phyloP scores from a whole-genome alignment of 2,797 vertebrate species.

The Gymnoscopelus microlampas region DNA sequence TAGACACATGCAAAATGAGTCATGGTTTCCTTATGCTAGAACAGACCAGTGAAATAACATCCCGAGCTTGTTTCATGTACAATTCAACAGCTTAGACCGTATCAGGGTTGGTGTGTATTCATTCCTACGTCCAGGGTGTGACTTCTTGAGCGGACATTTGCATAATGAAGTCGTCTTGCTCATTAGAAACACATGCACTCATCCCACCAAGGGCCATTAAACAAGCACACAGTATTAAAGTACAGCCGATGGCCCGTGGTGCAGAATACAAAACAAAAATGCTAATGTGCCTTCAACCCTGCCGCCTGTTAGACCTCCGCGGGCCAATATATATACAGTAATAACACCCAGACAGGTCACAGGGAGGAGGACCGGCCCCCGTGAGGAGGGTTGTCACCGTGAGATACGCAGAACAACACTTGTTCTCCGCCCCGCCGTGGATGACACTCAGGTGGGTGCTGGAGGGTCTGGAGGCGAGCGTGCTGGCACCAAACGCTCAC shows the following conservation, averaged over 20 bases:
- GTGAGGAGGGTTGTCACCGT: slow-evolving; percentile 49
- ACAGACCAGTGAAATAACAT: too few relatives aligned
- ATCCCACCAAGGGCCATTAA: slow-evolving; percentile 80
- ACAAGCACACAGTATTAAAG: slow-evolving; percentile 78
- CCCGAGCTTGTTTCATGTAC: too few relatives aligned
- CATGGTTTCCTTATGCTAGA: too few relatives aligned
- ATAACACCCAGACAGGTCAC: slow-evolving; percentile 68
- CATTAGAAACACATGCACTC: slow-evolving; percentile 74
- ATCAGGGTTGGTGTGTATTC: slow-evolving; percentile 17
- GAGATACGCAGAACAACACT: slow-evolving; percentile 67
- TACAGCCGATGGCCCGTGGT: slow-evolving; percentile 50
- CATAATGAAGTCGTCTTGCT: slow-evolving; percentile 83
- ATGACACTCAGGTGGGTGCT: slow-evolving; percentile 62
- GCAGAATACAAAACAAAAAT: slow-evolving; percentile 76
- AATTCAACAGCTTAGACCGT: too few relatives aligned
- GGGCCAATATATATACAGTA: slow-evolving; percentile 40
- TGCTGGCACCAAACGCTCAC: too few relatives aligned
- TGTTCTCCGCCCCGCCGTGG: slow-evolving; percentile 60
- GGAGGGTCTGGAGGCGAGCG: slow-evolving; percentile 21
- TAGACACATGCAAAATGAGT: too few relatives aligned
- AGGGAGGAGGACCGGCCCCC: slow-evolving; percentile 15
- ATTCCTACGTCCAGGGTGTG: slow-evolving; percentile 57
- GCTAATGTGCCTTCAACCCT: slow-evolving; percentile 73
- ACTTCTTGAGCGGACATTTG: slow-evolving; percentile 66
- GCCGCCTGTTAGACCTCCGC: slow-evolving; percentile 57